Base-by-base conservation (phyloP, 2,797 vertebrate species). In the Danio tinwini region DNA sequence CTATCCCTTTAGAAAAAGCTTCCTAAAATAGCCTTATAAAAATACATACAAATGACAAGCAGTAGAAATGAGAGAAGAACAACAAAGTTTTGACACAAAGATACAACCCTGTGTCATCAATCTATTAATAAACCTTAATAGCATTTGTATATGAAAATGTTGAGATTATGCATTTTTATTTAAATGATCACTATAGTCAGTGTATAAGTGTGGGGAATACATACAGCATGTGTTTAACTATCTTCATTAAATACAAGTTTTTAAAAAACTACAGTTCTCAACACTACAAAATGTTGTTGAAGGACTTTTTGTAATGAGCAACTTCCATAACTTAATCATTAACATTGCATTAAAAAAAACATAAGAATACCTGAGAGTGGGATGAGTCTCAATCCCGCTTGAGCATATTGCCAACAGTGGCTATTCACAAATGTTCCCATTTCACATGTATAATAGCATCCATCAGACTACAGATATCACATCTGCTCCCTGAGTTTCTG, bases 401-500 rank as follows among this genome's bases (percentile, higher is more conserved):
- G 93, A 73, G 93, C 93, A 11, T 88, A 94, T 83, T 91, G 91
- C 93, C 93, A 93, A 85, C 90, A 91, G 88, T 94, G 93, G 87
- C 89, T 92, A 85, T 93, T 91, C 88, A 92, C 84, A 80, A 92
- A 86, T 5, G 91, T 91, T 14, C 44, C 72, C 76, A 82, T 78
- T 76, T 71, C 73, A 64, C 61, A 47, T 11, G 11, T 55, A 16
- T 47, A 81, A 42, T 42, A 44, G 45, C 39, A 29, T 53, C 42
- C 53, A 62, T 52, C 65, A 21, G 17, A 53, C 55, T 14, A 19
- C 37, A 64, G 8, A 39, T 63, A 53, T 29, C 44, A 53, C 84
- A 50, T 83, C 71, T 73, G 55, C 67, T 68, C 1, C 65, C 55
- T 19, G 42, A 62, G 71, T 59, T 73, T 61, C 37, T 70, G 65